Base-by-base conservation (phyloP, 92 coral and sea anemone genomes). In the Phymanthus crucifer region DNA sequence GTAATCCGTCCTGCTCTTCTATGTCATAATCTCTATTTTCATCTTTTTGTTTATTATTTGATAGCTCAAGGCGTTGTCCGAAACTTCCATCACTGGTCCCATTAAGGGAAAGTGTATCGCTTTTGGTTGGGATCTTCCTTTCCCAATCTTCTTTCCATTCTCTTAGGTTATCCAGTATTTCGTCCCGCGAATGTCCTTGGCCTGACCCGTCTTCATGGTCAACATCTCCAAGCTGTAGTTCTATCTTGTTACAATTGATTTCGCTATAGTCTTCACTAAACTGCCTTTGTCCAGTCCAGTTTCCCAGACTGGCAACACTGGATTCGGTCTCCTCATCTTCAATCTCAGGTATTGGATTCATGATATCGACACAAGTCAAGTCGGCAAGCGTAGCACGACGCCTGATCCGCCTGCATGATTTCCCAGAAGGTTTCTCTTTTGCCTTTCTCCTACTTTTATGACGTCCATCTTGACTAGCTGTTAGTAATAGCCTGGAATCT, bases 311-410 rank as follows among this genome's bases (percentile, higher is more conserved):
- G 31, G 32, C 67, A 19, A 5, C 78, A 34, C 10, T 45, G 57
- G 14, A 13, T 21, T 40, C 79, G 13, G 46, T 21, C 18, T 79
- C 83, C 71, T 88, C 89, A n/a, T 85, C 86, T 61, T 87, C 83
- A 21, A 68, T 75, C 61, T 89, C 90, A 23, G 87, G 87, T 33
- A 85, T 89, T 18, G 88, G 78, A 0, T 80, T 35, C 1, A 77
- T 71, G 13, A 80, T 45, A 52, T 78, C 75, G 27, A 73, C 54
- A 50, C 65, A 76, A 24, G 82, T 72, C 24, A 89, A 33, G 61
- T 85, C 89, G 1, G 90, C 87, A 43, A 89, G 77, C 34, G 90
- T 89, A 38, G 84, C 90, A 37, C 93, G 58, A 50, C 92, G 76
- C 58, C 73, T n/a, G n/a, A n/a, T 72, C 66, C 77, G 81, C 32